Conservation (phyloP, 2,113 vertebrate genomes). For the Labrus mixtus region DNA sequence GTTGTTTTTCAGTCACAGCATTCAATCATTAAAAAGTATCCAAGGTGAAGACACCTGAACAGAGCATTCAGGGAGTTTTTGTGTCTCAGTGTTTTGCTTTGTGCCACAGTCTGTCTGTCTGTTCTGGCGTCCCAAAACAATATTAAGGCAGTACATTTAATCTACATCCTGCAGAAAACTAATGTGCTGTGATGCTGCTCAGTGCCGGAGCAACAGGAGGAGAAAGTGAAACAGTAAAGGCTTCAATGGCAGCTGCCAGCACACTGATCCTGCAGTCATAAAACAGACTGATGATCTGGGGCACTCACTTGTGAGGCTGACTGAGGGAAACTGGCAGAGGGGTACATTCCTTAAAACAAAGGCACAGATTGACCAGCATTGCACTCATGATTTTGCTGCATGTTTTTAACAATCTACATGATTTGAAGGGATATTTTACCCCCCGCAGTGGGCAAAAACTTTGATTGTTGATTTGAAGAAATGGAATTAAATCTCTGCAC, state of each 20-base stretch:
- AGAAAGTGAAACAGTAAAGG: slow-evolving; percentile 67
- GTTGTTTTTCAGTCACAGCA: slow-evolving; percentile 88
- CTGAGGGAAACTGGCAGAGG: slow-evolving; percentile 55
- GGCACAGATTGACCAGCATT: slow-evolving; percentile 82
- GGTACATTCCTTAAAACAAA: slow-evolving; percentile 80
- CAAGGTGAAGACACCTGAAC: slow-evolving; percentile 55
- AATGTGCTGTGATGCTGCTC: slow-evolving; percentile 27
- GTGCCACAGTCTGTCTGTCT: slow-evolving; percentile 46
- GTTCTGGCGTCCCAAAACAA: slow-evolving; percentile 38
- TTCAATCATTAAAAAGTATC: slow-evolving; percentile 80
- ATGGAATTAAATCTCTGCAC: slow-evolving; percentile 36
- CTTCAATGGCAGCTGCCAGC: slow-evolving; percentile 63
- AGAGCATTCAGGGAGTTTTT: slow-evolving; percentile 54
- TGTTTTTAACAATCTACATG: slow-evolving; percentile 56
- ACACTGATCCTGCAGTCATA: slow-evolving; percentile 51
- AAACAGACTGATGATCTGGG: slow-evolving; percentile 31
- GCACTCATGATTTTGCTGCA: slow-evolving; percentile 78
- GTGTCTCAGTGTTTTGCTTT: slow-evolving; percentile 66
- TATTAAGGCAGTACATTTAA: slow-evolving; percentile 84
- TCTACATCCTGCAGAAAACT: slow-evolving; percentile 32
- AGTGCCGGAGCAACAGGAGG: slow-evolving; percentile 40
- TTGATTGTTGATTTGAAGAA: slow-evolving; percentile 30
- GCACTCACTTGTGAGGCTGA: slow-evolving; percentile 31
- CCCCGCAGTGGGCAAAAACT: slow-evolving; percentile 27
- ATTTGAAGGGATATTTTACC: slow-evolving; percentile 36